A percentile compares a stretch with the other conserved stretches of the same genome.
Conservation (phyloP, 2,113 vertebrate genomes). For the Pongo abelii region DNA sequence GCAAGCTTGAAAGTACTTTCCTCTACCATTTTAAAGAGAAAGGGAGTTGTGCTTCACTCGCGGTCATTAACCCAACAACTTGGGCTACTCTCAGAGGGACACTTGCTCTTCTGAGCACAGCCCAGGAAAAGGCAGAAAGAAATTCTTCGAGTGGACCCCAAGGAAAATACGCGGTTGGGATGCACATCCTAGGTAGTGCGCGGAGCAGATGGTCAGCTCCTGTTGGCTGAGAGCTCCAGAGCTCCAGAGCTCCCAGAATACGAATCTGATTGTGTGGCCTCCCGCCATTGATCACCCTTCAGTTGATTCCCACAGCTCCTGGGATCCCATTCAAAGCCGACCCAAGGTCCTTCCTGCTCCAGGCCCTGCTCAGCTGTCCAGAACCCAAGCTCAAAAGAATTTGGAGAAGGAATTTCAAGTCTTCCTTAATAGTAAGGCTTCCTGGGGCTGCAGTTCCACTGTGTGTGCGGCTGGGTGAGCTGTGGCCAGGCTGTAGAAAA, state of each 20-base stretch:
- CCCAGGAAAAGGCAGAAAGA: background rate
- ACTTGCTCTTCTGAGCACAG: background rate
- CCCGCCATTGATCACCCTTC: background rate
- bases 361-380: background rate
- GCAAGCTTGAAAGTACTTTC: background rate
- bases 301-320: background rate
- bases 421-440: background rate
- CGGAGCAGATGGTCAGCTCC: background rate
- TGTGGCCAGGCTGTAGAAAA: background rate
- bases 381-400: background rate
- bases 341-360: background rate
- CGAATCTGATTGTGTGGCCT: background rate
- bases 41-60: background rate
- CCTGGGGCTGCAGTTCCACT: background rate
- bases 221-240: background rate
- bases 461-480: background rate
- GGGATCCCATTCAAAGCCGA: background rate
- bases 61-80: background rate
- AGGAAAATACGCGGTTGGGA: background rate
- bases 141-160: background rate
- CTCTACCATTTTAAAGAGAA: background rate
- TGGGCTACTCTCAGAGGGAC: background rate
- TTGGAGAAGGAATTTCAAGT: background rate
- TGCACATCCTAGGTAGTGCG: background rate
- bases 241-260: background rate